These are phyloP conservation scores for Hydraecia micacea DNA, from an alignment of 2,888 invertebrate species.

Conservation along the genomic window DNA sequence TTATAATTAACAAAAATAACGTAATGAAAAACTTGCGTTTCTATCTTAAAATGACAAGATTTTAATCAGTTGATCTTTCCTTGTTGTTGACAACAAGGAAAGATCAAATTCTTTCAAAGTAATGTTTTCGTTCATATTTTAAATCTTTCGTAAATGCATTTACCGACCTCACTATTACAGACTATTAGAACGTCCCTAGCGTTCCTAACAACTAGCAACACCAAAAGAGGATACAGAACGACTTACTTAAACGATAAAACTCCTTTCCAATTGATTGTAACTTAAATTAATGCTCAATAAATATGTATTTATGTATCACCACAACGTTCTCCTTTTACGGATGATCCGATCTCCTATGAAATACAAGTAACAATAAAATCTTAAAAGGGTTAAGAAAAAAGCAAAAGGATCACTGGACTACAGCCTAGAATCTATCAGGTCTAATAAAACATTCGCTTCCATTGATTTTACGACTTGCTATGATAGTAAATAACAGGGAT, in stretches of 20 bases:
- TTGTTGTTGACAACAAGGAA: neutral
- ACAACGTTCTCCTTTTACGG: slow-evolving; percentile 16
- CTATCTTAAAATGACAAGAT: neutral
- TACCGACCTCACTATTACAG: neutral
- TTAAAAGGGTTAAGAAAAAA: slow-evolving; percentile 1
- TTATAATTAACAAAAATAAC: neutral
- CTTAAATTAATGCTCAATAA: slow-evolving; percentile 25
- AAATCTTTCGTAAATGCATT: neutral
- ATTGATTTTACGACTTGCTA: slow-evolving; percentile 41
- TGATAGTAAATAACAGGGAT: slow-evolving; percentile 23
- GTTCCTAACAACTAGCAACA: neutral
- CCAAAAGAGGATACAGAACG: neutral
- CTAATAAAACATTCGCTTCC: slow-evolving; percentile 21
- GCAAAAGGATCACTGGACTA: neutral
- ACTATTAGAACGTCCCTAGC: neutral
- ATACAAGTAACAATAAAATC: slow-evolving; percentile 32
- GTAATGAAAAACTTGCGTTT: no score
- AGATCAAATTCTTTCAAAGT: neutral
- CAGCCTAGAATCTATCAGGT: neutral
- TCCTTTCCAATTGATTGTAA: slow-evolving; percentile 1
- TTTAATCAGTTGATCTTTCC: neutral
- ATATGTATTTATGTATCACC: slow-evolving; percentile 46
- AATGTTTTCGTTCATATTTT: neutral
- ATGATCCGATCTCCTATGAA: slow-evolving; percentile 4
- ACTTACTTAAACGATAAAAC: slow-evolving; percentile 36